phyloP scores from a whole-genome alignment of 2,797 vertebrate species.

The Coccyzus lansbergi region DNA sequence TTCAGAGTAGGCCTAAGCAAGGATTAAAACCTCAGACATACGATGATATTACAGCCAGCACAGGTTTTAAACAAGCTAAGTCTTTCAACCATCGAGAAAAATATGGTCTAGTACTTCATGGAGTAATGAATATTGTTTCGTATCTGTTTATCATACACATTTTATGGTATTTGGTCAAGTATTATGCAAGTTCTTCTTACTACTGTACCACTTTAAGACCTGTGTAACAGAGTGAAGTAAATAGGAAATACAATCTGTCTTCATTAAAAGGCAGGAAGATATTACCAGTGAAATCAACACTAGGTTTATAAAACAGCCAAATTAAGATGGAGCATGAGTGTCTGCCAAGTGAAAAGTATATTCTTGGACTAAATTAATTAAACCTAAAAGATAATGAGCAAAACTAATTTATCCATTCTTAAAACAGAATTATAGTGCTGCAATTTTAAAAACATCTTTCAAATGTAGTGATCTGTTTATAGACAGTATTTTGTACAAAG shows the following conservation, averaged over 20 bases:
- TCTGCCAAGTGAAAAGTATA: constrained; percentile 28
- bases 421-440: constrained; percentile 10
- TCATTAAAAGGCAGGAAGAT: constrained; percentile 40
- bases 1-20: neutral
- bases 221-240: neutral
- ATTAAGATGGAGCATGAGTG: constrained; percentile 4
- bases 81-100: neutral
- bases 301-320: constrained; percentile 14
- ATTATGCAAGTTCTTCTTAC: neutral
- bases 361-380: constrained; percentile 34
- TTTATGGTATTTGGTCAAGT: neutral
- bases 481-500: neutral
- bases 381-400: neutral
- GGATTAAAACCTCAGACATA: neutral
- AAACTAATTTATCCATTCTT: constrained; percentile 9
- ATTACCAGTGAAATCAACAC: constrained; percentile 33
- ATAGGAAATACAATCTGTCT: constrained; percentile 17
- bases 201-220: neutral
- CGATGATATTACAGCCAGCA: neutral
- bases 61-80: neutral
- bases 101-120: neutral
- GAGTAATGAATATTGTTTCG: neutral
- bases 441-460: neutral
- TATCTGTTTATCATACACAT: neutral
- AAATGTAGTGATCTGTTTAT: neutral